phyloP scores from a whole-genome alignment of 2,888 invertebrate species.

The Anorthoa munda region DNA sequence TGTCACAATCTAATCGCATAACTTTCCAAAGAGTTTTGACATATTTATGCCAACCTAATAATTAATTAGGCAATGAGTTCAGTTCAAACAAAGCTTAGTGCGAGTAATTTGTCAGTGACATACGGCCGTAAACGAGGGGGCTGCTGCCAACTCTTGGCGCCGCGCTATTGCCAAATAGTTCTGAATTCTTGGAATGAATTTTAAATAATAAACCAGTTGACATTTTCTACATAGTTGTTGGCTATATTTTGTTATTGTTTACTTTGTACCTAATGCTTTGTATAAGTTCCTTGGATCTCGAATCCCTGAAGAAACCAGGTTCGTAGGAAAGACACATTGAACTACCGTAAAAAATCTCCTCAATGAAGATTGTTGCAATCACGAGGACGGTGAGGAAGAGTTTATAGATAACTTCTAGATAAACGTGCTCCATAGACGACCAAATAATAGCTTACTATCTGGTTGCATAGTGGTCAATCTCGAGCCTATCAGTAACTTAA shows the following conservation, averaged over 20 bases:
- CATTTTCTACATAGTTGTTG: conserved; percentile 35
- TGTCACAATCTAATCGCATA: not conserved
- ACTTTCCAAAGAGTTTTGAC: not conserved
- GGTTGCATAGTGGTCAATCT: too few relatives aligned
- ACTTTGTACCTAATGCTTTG: not conserved
- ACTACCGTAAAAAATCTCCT: too few relatives aligned
- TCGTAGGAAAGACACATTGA: too few relatives aligned
- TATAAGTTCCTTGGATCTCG: not conserved
- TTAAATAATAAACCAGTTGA: conserved; percentile 39
- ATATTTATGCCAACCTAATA: not conserved
- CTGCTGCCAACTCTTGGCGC: conserved; percentile 56
- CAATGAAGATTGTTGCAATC: too few relatives aligned
- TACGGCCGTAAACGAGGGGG: conserved; percentile 22
- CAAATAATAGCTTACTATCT: too few relatives aligned
- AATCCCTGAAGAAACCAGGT: not conserved
- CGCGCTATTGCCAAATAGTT: conserved; percentile 48
- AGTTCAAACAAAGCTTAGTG: conserved; percentile 22
- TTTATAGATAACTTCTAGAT: too few relatives aligned
- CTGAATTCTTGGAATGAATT: conserved; percentile 48
- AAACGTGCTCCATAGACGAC: too few relatives aligned
- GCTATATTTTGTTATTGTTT: conserved; percentile 22
- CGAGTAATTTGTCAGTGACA: conserved; percentile 56
- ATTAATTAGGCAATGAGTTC: conserved; percentile 32
- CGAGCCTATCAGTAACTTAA: too few relatives aligned
- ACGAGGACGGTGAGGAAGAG: too few relatives aligned